Evolutionary conservation across 2,113 vertebrate genomes (phyloP).

Genomic region (Lamprologus callipterus): DNA sequence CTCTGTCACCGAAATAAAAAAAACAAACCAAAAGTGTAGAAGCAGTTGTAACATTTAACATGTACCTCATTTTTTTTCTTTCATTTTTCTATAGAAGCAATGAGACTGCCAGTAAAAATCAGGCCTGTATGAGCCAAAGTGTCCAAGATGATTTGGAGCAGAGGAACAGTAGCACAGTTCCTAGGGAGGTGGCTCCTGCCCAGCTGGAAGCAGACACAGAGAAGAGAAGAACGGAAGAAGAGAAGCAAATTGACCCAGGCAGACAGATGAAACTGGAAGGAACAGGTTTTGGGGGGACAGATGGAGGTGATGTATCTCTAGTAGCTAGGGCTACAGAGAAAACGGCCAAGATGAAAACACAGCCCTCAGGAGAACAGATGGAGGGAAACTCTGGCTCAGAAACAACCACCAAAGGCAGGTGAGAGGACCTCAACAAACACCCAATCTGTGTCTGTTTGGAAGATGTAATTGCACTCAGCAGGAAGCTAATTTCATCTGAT

Average conservation of each 20-base stretch:
- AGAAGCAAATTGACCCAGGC: neutral
- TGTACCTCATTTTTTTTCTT: neutral
- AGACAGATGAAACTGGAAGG: neutral
- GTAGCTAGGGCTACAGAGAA: constrained; percentile 5
- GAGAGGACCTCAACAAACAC: neutral
- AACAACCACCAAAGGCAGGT: constrained; percentile 26
- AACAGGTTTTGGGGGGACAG: constrained; percentile 3
- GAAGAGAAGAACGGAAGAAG: neutral
- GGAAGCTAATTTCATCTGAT: neutral
- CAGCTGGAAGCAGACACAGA: constrained; percentile 8
- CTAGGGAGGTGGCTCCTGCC: neutral
- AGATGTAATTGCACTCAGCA: neutral
- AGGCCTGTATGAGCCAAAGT: constrained; percentile 52
- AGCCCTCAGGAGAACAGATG: constrained; percentile 41
- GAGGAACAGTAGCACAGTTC: neutral
- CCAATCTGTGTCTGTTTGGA: neutral
- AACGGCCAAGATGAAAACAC: constrained; percentile 4
- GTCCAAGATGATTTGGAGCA: constrained; percentile 43
- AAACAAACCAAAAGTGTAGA: too few species aligned
- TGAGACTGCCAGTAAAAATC: constrained; percentile 73
- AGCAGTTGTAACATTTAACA: neutral
- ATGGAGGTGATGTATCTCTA: constrained; percentile 3
- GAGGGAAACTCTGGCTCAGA: constrained; percentile 15
- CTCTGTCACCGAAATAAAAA: neutral
- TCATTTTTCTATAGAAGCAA: constrained; percentile 62